A percentile compares a stretch with the other conserved stretches of the same genome.
Conservation (phyloP, 2,888 invertebrate species). For the Agrochola lychnidis region DNA sequence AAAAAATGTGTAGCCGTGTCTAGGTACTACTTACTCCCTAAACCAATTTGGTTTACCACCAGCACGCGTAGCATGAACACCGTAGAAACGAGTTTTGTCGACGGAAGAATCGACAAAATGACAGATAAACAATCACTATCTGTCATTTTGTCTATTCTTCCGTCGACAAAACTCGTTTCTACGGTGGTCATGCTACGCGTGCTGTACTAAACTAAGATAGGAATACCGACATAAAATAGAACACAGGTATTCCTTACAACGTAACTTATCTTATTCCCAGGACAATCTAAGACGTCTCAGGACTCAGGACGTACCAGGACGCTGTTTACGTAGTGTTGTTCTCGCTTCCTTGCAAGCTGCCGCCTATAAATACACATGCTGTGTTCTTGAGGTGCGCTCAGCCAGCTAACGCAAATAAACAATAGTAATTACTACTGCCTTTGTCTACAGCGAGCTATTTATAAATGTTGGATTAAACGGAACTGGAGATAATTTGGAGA, state of each 20-base stretch:
- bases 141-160: too few species aligned
- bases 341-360: slow-evolving; percentile 36
- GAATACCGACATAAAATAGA: not conserved
- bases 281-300: slow-evolving; percentile 12
- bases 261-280: slow-evolving; percentile 18
- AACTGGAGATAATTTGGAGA: slow-evolving; percentile 20
- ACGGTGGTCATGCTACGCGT: too few species aligned
- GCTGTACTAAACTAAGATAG: not conserved
- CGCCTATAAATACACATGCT: slow-evolving; percentile 45
- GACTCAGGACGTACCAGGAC: slow-evolving; percentile 17
- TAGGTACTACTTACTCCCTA: not conserved
- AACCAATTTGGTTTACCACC: not conserved
- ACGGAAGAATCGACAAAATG: too few species aligned
- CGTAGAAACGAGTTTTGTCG: too few species aligned
- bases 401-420: slow-evolving; percentile 44
- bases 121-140: too few species aligned
- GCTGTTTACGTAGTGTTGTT: slow-evolving; percentile 35
- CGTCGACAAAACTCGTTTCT: too few species aligned
- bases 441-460: slow-evolving; percentile 36
- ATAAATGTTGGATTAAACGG: slow-evolving; percentile 33
- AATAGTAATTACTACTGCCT: slow-evolving; percentile 44
- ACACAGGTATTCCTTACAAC: not conserved
- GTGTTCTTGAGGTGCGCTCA: slow-evolving; percentile 31
- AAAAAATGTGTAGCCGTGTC: too few species aligned
- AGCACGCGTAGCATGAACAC: too few species aligned